These are phyloP conservation scores for Cherax destructor DNA, from an alignment of 1,140 invertebrate genomes.

Conservation along the genomic window DNA sequence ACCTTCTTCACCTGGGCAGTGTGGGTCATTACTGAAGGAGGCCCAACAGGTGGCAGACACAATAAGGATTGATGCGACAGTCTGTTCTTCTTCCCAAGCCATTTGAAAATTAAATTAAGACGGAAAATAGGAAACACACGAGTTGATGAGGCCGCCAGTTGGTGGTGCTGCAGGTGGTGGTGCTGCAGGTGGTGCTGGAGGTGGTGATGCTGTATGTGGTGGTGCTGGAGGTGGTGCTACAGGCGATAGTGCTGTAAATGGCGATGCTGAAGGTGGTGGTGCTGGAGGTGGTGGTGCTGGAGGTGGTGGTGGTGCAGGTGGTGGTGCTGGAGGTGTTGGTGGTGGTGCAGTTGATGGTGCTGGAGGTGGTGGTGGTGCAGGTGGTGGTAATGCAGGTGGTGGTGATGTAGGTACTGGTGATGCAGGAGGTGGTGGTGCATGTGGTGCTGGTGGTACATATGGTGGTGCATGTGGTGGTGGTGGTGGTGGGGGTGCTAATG, in stretches of 20 bases:
- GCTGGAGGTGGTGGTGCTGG: background rate
- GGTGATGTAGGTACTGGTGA: too few relatives aligned
- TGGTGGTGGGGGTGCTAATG: too few relatives aligned
- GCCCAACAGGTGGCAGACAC: background rate
- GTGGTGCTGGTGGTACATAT: too few relatives aligned
- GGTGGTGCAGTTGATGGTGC: too few relatives aligned
- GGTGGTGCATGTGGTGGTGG: too few relatives aligned
- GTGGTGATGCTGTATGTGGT: background rate
- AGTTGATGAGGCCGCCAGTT: background rate
- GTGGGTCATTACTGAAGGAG: background rate
- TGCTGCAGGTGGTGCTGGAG: background rate
- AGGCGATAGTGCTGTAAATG: background rate
- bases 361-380: too few relatives aligned
- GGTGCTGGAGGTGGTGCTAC: background rate
- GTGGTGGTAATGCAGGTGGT: too few relatives aligned
- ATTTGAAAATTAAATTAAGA: conserved; percentile 13
- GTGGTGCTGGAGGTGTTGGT: too few relatives aligned
- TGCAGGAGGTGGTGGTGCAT: too few relatives aligned
- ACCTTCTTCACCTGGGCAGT: background rate
- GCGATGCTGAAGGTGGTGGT: background rate
- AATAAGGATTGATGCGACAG: conserved; percentile 5
- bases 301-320: background rate
- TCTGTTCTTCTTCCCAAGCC: background rate
- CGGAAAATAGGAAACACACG: background rate
- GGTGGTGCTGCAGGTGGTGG: background rate